Evolutionary conservation across 1,140 invertebrate genomes (phyloP), one percentile per base, ranked within the genome.

Genomic region (Drosophila hydei): DNA sequence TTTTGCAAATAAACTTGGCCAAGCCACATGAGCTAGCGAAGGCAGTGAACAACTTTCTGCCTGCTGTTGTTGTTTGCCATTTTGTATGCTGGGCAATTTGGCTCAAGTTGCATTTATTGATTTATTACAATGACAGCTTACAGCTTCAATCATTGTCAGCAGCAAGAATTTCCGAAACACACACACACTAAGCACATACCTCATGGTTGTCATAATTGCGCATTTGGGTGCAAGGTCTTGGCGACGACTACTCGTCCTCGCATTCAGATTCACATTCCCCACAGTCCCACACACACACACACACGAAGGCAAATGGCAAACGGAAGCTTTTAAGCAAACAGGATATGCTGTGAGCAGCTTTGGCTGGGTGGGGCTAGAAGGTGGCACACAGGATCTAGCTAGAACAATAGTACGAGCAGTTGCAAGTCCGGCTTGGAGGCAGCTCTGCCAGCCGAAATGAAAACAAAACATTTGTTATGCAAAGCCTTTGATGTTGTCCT

Each of bases 251-350:
- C 4, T 54, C 33, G 38, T 14, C 25, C 11, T 50, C 47, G 6
- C 14, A 33, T 14, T 25, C 19, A 21, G 19, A 55, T 21, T 43
- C 40, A 42, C 27, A 58, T 18, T 47, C 27, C 48, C 11, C 33
- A 55, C 21, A 47, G 33, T 14, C 38, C 16, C 21, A 21, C 42
- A 25, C 43, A 36, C 38, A 30, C 18, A 19, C 40, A 25, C 42
- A 36, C 36, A 30, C 27, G 30, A 33, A 30, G 21, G 73, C 36
- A 72, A 68, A 62, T 60, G 74, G 63, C 58, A 36, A 73, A 56
- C 81, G 81, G 81, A 85, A 85, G 81, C 81, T 85, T 85, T 85
- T 88, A 87, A 77, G 59, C 77, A 88, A 85, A 85, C 81, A 88
- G 81, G 81, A 85, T 88, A 85, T 87, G 81, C 74, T 79, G 58